Percentiles rank a stretch among this genome's conserved stretches.
phyloP scores from a whole-genome alignment of 2,797 vertebrate species.

The Poliocrania exsul region DNA sequence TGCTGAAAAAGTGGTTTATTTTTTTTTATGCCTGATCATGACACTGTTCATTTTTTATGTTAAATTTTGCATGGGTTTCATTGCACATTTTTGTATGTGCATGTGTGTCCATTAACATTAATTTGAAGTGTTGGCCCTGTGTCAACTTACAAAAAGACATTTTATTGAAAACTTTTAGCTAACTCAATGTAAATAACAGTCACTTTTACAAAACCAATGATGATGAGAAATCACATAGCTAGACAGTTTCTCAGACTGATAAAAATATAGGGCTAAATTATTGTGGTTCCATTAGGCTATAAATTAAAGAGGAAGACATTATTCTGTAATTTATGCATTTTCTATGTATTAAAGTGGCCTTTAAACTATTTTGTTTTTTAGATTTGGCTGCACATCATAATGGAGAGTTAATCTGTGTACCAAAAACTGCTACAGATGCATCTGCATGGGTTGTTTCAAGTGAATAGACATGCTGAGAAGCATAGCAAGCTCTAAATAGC shows the following conservation, averaged over 20 bases:
- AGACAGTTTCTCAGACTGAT: neutral
- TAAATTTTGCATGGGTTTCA: neutral
- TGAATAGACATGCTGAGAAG: neutral
- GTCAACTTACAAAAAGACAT: neutral
- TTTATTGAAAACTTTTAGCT: neutral
- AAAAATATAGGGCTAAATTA: neutral
- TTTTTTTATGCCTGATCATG: neutral
- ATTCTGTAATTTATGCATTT: neutral
- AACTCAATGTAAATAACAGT: neutral
- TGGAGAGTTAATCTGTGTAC: neutral
- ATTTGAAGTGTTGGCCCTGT: neutral
- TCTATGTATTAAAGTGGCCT: neutral
- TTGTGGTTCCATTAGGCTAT: neutral
- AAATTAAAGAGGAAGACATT: neutral
- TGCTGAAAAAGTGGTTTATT: neutral
- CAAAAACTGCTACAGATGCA: neutral
- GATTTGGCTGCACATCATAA: neutral
- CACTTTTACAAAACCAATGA: neutral
- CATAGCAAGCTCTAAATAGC: neutral
- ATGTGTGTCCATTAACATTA: neutral
- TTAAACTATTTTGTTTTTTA: neutral
- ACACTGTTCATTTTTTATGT: neutral
- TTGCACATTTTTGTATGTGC: neutral
- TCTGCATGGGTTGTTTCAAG: neutral
- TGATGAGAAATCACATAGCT: neutral